A percentile compares a stretch with the other conserved stretches of the same genome.
phyloP scores from a whole-genome alignment of 1,140 invertebrate species.

The Drosophila ohnishii region DNA sequence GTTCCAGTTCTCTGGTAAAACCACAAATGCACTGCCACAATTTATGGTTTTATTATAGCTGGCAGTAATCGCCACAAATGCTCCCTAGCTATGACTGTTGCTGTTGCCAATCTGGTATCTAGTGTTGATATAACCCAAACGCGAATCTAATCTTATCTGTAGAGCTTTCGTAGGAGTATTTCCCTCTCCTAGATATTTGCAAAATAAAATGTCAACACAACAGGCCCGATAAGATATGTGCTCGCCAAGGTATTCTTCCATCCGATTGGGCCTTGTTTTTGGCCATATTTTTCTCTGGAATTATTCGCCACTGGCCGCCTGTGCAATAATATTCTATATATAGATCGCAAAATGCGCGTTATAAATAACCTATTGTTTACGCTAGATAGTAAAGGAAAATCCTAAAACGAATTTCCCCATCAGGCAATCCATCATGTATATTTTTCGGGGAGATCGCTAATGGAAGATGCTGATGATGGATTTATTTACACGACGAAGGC shows the following conservation, averaged over 20 bases:
- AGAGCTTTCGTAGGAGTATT: slow-evolving; percentile 9
- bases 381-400: slow-evolving; percentile 14
- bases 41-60: slow-evolving; percentile 20
- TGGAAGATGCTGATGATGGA: slow-evolving; percentile 55
- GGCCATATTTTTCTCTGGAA: slow-evolving; percentile 29
- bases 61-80: background rate
- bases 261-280: slow-evolving; percentile 19
- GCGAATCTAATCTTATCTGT: slow-evolving; percentile 41
- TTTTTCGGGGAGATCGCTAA: slow-evolving; percentile 21
- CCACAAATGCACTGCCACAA: background rate
- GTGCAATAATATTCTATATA: slow-evolving; percentile 34
- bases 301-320: slow-evolving; percentile 13
- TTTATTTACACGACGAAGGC: slow-evolving; percentile 51
- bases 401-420: slow-evolving; percentile 13
- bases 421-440: slow-evolving; percentile 26
- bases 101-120: slow-evolving; percentile 23
- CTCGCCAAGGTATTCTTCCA: slow-evolving; percentile 3
- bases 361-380: slow-evolving; percentile 43
- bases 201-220: slow-evolving; percentile 48
- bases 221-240: slow-evolving; percentile 38
- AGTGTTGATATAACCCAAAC: slow-evolving; percentile 37
- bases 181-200: slow-evolving; percentile 24
- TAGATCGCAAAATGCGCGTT: slow-evolving; percentile 16
- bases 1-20: slow-evolving; percentile 17
- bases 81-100: background rate